Evolutionary conservation across 2,797 vertebrate species (phyloP).

Genomic region (Ciconia nigra): DNA sequence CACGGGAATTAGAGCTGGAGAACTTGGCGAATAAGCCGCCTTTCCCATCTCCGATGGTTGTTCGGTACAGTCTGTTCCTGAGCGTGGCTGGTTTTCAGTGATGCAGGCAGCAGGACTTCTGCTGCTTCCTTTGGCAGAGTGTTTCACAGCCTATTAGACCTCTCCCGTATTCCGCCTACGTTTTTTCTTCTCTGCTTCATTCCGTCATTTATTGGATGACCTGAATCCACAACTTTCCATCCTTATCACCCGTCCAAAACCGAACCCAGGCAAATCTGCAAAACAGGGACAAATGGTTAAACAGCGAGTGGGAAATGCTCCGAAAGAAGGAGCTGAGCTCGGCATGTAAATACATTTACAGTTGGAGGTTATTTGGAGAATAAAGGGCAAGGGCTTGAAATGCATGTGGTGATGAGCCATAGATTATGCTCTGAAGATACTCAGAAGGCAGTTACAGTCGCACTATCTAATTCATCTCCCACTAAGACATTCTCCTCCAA

Average conservation of each 20-base stretch:
- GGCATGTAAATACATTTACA: background rate
- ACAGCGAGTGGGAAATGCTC: background rate
- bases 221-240: background rate
- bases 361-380: conserved; percentile 29
- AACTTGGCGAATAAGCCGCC: background rate
- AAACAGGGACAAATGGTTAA: background rate
- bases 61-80: conserved; percentile 33
- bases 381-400: conserved; percentile 12
- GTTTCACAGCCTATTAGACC: background rate
- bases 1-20: background rate
- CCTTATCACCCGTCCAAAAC: background rate
- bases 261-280: background rate
- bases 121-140: conserved; percentile 17
- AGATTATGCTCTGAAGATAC: background rate
- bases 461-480: conserved; percentile 35
- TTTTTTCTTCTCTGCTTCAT: background rate
- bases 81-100: background rate
- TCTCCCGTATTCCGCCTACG: background rate
- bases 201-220: background rate
- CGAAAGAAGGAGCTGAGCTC: background rate
- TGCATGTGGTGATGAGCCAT: background rate
- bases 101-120: conserved; percentile 25
- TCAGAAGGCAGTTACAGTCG: background rate
- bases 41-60: background rate
- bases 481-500: conserved; percentile 9